A percentile compares a stretch with the other conserved stretches of the same genome.
Evolutionary conservation across 2,797 vertebrate genomes (phyloP).

Genomic region (Percopsis omiscomaycus): DNA sequence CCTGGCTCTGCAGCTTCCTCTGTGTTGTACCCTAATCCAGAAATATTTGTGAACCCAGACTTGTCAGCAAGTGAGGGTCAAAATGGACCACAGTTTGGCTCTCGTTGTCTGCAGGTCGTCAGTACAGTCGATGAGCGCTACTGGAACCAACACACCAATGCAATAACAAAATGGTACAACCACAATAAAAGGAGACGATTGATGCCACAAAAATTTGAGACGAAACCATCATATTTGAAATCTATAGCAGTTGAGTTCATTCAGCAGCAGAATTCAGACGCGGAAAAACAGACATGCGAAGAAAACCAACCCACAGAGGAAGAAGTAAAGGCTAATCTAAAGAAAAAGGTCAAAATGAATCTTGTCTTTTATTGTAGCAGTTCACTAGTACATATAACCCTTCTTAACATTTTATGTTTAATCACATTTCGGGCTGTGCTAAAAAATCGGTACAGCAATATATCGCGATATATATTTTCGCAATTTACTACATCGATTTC

Average conservation of each 20-base stretch:
- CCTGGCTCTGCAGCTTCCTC: not conserved
- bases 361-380: not conserved
- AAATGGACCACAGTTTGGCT: not conserved
- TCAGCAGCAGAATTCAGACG: too few relatives aligned
- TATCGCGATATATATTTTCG: too few relatives aligned
- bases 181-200: not conserved
- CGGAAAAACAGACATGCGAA: too few relatives aligned
- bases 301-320: conserved; percentile 35
- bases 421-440: too few relatives aligned
- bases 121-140: rapidly evolving
- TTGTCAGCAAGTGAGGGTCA: conserved; percentile 52
- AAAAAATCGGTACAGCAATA: too few relatives aligned
- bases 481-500: too few relatives aligned
- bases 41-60: conserved; percentile 25
- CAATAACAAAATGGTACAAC: not conserved
- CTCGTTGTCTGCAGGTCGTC: conserved; percentile 40
- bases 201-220: too few relatives aligned
- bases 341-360: conserved; percentile 52
- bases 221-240: too few relatives aligned
- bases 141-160: not conserved
- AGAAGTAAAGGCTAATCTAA: conserved; percentile 57
- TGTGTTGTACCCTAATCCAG: rapidly evolving
- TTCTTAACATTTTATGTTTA: too few relatives aligned
- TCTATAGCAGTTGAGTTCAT: too few relatives aligned
- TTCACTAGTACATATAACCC: not conserved